Conservation (phyloP, 2,113 vertebrate genomes). For the Megaceryle torquata region DNA sequence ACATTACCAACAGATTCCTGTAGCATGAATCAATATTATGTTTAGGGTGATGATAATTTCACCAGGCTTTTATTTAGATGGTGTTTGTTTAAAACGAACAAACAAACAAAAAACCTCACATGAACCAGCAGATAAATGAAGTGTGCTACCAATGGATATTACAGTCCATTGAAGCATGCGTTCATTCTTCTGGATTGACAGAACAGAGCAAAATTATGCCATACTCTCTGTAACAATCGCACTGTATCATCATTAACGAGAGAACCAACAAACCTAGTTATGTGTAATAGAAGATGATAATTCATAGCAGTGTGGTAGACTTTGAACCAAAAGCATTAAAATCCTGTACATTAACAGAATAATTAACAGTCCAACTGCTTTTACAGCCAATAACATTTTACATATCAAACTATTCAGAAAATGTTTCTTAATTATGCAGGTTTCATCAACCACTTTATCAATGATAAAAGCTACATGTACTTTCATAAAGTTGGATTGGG, state of each 20-base stretch:
- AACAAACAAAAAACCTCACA: not conserved
- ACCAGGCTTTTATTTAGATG: not conserved
- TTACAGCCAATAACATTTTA: slow-evolving; percentile 42
- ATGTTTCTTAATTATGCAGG: not conserved
- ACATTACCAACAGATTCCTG: slow-evolving; percentile 14
- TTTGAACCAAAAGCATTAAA: slow-evolving; percentile 1
- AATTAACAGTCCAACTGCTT: slow-evolving; percentile 61
- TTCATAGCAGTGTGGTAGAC: not conserved
- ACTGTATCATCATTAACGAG: not conserved
- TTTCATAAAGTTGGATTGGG: slow-evolving; percentile 8
- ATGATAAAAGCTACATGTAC: not conserved
- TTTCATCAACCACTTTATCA: slow-evolving; percentile 45
- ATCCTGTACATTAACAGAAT: slow-evolving; percentile 22
- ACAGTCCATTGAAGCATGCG: not conserved
- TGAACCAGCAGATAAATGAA: not conserved
- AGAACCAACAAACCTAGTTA: not conserved
- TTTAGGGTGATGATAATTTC: not conserved
- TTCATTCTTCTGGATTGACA: slow-evolving; percentile 24
- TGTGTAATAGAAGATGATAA: not conserved
- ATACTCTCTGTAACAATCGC: not conserved
- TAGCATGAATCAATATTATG: not conserved
- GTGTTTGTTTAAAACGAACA: not conserved
- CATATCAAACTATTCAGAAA: slow-evolving; percentile 19
- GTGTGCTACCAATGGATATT: not conserved
- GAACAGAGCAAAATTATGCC: not conserved